These are phyloP conservation scores for Luffia ferchaultella DNA, from an alignment of 2,888 invertebrate species.

Conservation along the genomic window DNA sequence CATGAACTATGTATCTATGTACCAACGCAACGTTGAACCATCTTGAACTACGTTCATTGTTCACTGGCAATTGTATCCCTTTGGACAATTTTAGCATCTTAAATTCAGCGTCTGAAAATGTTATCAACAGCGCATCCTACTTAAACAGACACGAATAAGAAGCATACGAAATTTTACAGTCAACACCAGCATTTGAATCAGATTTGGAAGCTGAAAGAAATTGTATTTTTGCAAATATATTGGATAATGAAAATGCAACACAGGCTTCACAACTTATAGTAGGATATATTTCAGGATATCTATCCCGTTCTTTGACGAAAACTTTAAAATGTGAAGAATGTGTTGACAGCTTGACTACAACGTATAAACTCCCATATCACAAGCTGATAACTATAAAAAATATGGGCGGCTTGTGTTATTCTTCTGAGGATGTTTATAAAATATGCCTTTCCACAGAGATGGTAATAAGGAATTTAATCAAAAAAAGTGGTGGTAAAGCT, in stretches of 20 bases:
- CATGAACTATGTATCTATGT: constrained; percentile 1
- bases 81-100: constrained; percentile 5
- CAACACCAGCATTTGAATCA: not conserved
- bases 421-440: constrained; percentile 14
- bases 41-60: not conserved
- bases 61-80: not conserved
- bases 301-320: not conserved
- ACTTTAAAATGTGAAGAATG: constrained; percentile 7
- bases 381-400: constrained; percentile 15
- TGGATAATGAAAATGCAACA: not conserved
- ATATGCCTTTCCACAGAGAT: constrained; percentile 10
- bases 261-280: constrained; percentile 2
- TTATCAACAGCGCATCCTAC: not conserved
- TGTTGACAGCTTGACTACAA: constrained; percentile 9
- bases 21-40: constrained; percentile 1
- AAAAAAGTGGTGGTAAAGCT: not conserved
- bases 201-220: not conserved
- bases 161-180: not conserved
- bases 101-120: too few species aligned
- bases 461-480: not conserved
- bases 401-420: constrained; percentile 14
- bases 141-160: not conserved
- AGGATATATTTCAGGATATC: constrained; percentile 6
- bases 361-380: constrained; percentile 12
- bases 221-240: not conserved